Evolutionary conservation across 2,797 vertebrate genomes (phyloP).

Genomic region (Acrossocheilus fasciatus): DNA sequence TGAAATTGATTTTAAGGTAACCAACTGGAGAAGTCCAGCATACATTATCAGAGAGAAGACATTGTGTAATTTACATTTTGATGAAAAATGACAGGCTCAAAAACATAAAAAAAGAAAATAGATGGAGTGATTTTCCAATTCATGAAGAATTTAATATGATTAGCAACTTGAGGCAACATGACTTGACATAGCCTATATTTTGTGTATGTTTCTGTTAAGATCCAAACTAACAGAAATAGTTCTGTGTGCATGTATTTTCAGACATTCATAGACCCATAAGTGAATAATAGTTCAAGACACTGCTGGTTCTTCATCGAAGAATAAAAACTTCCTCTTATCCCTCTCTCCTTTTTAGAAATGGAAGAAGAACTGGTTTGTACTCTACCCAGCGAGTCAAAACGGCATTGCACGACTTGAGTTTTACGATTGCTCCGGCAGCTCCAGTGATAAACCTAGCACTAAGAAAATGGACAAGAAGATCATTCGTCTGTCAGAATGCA

Average conservation of each 20-base stretch:
- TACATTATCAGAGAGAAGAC: background rate
- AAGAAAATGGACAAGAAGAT: constrained; percentile 91
- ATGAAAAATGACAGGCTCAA: background rate
- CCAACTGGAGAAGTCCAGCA: background rate
- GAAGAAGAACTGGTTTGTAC: constrained; percentile 94
- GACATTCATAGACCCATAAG: background rate
- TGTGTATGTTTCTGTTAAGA: background rate
- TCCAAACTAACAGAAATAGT: constrained; percentile 3
- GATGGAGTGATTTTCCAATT: background rate
- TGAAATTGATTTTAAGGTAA: background rate
- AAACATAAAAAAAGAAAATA: background rate
- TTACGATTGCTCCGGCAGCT: constrained; percentile 80
- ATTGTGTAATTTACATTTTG: background rate
- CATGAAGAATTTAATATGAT: background rate
- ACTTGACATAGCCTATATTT: background rate
- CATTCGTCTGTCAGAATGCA: constrained; percentile 91
- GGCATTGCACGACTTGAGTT: constrained; percentile 95
- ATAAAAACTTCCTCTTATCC: background rate
- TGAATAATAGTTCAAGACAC: background rate
- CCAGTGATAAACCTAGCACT: constrained; percentile 80
- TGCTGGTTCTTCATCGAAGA: background rate
- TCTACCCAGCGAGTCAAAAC: constrained; percentile 92
- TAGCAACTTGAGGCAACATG: background rate
- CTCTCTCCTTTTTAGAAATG: constrained; percentile 82
- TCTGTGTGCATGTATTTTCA: background rate